Conservation (phyloP, 2,113 vertebrate species). For the Stegostoma tigrinum region DNA sequence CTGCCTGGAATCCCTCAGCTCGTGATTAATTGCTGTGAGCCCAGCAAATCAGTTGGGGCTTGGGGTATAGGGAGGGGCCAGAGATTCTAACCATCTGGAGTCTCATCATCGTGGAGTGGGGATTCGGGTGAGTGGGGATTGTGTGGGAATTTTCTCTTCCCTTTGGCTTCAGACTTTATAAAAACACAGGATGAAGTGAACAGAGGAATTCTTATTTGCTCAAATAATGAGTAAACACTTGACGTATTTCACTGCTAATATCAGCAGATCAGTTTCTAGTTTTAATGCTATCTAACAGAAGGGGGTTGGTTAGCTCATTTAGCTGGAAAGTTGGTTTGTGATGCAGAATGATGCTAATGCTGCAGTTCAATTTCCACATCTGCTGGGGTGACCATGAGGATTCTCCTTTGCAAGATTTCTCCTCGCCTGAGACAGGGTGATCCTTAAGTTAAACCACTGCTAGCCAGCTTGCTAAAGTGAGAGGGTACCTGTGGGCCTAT, state of each 20-base stretch:
- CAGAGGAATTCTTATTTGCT: neutral
- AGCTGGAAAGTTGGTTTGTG: too few relatives aligned
- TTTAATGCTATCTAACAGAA: too few relatives aligned
- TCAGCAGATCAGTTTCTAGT: neutral
- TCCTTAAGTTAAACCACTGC: too few relatives aligned
- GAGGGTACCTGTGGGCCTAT: too few relatives aligned
- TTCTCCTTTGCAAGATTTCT: too few relatives aligned
- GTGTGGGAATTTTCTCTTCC: neutral
- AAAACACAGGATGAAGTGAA: neutral
- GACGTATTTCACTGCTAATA: neutral
- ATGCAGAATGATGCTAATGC: too few relatives aligned
- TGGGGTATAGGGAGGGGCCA: neutral
- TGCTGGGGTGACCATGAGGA: too few relatives aligned
- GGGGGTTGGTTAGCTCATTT: too few relatives aligned
- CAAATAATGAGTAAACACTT: neutral
- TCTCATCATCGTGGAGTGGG: neutral
- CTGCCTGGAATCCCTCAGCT: neutral
- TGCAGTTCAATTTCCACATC: too few relatives aligned
- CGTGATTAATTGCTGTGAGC: neutral
- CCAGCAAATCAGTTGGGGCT: neutral
- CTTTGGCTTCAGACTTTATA: neutral
- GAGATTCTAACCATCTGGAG: neutral
- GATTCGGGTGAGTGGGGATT: neutral
- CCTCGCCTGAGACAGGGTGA: too few relatives aligned
- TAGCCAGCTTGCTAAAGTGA: too few relatives aligned